phyloP scores from a whole-genome alignment of 2,797 vertebrate genomes.

The Spondyliosoma cantharus region DNA sequence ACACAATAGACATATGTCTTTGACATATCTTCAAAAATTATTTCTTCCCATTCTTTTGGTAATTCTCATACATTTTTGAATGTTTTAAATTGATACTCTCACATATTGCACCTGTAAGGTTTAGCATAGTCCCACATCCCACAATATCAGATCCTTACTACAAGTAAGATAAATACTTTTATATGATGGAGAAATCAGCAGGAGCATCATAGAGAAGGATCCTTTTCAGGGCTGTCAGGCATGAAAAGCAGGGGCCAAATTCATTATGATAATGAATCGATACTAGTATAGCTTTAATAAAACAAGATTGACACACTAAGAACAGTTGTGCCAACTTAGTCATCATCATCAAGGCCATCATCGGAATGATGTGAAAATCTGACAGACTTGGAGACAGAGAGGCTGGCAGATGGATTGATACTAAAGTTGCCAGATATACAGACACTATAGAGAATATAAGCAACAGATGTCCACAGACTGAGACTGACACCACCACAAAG shows the following conservation, averaged over 20 bases:
- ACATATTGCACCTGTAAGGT: no score
- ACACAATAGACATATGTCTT: no score
- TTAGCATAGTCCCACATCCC: no score
- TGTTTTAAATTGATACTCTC: no score
- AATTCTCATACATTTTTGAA: no score
- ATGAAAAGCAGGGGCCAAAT: neutral
- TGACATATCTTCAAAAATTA: no score
- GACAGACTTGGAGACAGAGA: conserved; percentile 19
- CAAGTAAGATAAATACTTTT: no score
- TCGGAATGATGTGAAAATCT: conserved; percentile 12
- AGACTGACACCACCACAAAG: conserved; percentile 12
- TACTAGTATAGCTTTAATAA: neutral
- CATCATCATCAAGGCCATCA: conserved; percentile 13
- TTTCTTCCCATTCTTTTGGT: no score
- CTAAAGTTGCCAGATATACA: conserved; percentile 12
- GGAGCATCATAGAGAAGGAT: neutral
- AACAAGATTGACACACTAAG: neutral
- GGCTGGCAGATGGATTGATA: conserved; percentile 28
- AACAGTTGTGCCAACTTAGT: neutral
- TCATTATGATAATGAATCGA: neutral
- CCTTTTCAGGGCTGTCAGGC: neutral
- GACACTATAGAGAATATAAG: conserved; percentile 17
- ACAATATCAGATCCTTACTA: neutral
- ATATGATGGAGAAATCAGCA: neutral
- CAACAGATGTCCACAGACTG: conserved; percentile 27